Percentiles rank a stretch among this genome's conserved stretches.
Conservation (phyloP, 2,113 vertebrate species). For the Vicugna pacos region DNA sequence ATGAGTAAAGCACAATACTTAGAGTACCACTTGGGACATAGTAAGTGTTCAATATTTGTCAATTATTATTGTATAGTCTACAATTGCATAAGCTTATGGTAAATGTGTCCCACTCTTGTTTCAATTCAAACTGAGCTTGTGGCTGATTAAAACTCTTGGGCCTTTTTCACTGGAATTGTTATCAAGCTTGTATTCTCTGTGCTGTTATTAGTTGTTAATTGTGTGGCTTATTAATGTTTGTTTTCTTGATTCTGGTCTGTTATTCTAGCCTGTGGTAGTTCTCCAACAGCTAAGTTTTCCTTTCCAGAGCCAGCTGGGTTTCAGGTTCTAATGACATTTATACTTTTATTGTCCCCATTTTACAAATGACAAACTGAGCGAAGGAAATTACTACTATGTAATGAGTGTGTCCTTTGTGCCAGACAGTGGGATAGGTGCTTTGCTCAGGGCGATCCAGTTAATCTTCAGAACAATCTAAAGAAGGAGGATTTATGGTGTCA, state of each 20-base stretch:
- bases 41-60: slow-evolving; percentile 51
- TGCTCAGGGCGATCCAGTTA: not conserved
- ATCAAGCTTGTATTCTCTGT: slow-evolving; percentile 65
- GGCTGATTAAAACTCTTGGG: slow-evolving; percentile 74
- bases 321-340: slow-evolving; percentile 20
- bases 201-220: slow-evolving; percentile 74
- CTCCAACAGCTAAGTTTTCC: slow-evolving; percentile 31
- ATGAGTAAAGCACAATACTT: slow-evolving; percentile 18
- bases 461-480: not conserved
- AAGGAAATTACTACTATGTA: not conserved
- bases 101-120: slow-evolving; percentile 49
- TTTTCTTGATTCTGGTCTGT: slow-evolving; percentile 66
- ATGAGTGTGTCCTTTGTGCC: not conserved
- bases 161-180: slow-evolving; percentile 66
- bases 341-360: slow-evolving; percentile 22
- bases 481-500: not conserved
- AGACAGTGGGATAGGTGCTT: not conserved
- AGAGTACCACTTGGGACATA: slow-evolving; percentile 49
- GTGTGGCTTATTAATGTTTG: slow-evolving; percentile 69
- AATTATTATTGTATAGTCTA: slow-evolving; percentile 59
- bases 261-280: not conserved
- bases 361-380: slow-evolving; percentile 23
- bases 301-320: not conserved
- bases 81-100: slow-evolving; percentile 35
- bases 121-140: slow-evolving; percentile 58